These are phyloP conservation scores for Tinamus guttatus DNA, from an alignment of 2,113 vertebrate species.

Conservation along the genomic window DNA sequence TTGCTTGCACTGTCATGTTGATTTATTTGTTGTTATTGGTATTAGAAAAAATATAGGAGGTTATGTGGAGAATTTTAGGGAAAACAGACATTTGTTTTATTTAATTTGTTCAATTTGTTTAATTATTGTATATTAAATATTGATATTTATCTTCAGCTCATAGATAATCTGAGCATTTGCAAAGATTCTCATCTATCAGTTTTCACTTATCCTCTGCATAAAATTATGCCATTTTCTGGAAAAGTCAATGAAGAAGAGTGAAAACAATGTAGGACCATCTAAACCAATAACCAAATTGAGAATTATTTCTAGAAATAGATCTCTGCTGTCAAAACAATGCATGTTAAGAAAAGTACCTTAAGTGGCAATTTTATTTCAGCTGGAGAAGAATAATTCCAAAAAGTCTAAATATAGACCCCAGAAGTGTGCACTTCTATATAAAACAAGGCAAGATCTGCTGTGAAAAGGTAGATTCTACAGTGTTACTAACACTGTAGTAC, in stretches of 20 bases:
- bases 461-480: not conserved
- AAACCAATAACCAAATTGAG: conserved; percentile 17
- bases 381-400: not conserved
- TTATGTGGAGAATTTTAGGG: not conserved
- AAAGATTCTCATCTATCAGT: conserved; percentile 56
- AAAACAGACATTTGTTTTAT: not conserved
- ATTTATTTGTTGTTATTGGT: not conserved
- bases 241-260: not conserved
- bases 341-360: not conserved
- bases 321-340: conserved; percentile 41
- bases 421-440: not conserved
- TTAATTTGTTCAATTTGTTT: not conserved
- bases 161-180: conserved; percentile 40
- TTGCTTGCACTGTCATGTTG: not conserved
- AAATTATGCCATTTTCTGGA: not conserved
- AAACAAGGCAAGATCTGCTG: not conserved
- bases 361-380: not conserved
- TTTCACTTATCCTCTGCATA: conserved; percentile 7
- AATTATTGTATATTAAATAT: not conserved
- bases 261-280: not conserved
- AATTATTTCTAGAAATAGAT: conserved; percentile 65
- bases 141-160: conserved; percentile 48
- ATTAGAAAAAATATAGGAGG: not conserved
- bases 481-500: not conserved
- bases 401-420: not conserved